A percentile compares a stretch with the other conserved stretches of the same genome.
phyloP scores from a whole-genome alignment of 2,113 vertebrate genomes.

The Eulacestoma nigropectus region DNA sequence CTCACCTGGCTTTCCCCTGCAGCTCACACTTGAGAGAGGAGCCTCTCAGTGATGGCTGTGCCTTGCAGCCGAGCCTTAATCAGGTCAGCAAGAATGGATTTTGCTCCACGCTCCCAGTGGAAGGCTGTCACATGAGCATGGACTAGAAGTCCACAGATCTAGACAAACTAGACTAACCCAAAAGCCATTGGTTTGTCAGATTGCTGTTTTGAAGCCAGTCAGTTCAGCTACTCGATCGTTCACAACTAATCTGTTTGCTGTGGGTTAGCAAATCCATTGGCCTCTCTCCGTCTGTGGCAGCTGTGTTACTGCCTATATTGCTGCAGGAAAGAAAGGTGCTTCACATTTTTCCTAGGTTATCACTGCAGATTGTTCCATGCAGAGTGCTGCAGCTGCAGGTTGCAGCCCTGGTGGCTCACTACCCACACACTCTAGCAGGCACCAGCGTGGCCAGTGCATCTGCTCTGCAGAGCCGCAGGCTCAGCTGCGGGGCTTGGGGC shows the following conservation, averaged over 20 bases:
- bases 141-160: not conserved
- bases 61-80: not conserved
- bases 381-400: not conserved
- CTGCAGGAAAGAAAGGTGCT: not conserved
- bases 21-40: not conserved
- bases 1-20: not conserved
- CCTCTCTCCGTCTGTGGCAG: not conserved
- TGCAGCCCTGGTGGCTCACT: not conserved
- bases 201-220: not conserved
- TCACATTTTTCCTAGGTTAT: not conserved
- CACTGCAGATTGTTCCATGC: not conserved
- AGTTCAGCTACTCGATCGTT: not conserved
- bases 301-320: not conserved
- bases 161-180: not conserved
- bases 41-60: not conserved
- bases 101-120: not conserved
- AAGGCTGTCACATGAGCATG: not conserved
- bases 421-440: not conserved
- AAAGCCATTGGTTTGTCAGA: not conserved
- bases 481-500: not conserved
- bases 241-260: not conserved
- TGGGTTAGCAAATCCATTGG: not conserved
- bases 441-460: not conserved
- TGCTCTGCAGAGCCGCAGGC: not conserved
- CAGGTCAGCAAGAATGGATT: conserved; percentile 15